phyloP scores from a whole-genome alignment of 2,797 vertebrate genomes.

The Varecia variegata region DNA sequence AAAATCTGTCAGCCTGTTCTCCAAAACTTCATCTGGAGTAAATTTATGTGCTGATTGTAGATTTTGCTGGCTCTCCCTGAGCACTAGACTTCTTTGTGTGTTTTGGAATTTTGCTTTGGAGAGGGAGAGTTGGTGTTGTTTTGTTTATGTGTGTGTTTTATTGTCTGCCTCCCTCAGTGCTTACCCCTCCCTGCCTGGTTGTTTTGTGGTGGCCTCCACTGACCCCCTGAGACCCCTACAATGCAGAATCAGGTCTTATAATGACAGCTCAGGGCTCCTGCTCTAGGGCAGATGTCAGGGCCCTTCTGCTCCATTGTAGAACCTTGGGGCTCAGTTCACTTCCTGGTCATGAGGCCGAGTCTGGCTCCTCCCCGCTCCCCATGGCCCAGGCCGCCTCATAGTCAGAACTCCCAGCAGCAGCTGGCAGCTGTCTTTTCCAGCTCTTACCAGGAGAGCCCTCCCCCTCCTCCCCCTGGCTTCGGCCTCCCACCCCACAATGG shows the following conservation, averaged over 20 bases:
- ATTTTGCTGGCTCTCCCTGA: constrained; percentile 47
- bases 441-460: neutral
- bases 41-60: constrained; percentile 63
- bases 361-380: neutral
- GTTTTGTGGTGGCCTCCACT: neutral
- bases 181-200: neutral
- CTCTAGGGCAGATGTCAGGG: neutral
- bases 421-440: neutral
- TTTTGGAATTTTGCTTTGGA: constrained; percentile 57
- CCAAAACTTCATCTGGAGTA: constrained; percentile 61
- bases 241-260: neutral
- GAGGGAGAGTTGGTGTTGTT: neutral
- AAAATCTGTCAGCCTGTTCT: constrained; percentile 59
- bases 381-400: neutral
- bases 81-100: constrained; percentile 56
- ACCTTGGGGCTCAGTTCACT: neutral
- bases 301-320: neutral
- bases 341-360: neutral
- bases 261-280: neutral
- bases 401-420: neutral
- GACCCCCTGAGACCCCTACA: neutral
- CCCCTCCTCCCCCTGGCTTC: neutral
- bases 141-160: constrained; percentile 40
- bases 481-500: neutral
- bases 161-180: constrained; percentile 7